These are phyloP conservation scores for Menura novaehollandiae DNA, from an alignment of 2,113 vertebrate genomes.

Conservation along the genomic window DNA sequence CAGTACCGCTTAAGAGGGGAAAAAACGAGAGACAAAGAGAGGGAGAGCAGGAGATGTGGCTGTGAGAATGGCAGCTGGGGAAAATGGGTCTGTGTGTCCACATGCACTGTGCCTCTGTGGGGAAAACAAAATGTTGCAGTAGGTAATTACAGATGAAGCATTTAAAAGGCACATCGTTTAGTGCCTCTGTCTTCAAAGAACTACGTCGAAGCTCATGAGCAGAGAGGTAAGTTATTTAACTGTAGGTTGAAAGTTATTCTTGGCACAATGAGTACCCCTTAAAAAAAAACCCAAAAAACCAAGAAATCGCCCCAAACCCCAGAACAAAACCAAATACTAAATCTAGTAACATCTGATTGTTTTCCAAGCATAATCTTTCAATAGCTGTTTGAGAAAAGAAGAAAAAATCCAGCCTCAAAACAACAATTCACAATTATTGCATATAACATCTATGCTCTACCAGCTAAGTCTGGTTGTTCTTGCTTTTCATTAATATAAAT, in stretches of 20 bases:
- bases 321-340: not conserved
- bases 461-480: not conserved
- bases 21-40: fast-evolving
- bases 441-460: not conserved
- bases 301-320: not conserved
- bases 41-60: not conserved
- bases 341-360: slow-evolving; percentile 24
- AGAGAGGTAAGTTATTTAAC: slow-evolving; percentile 27
- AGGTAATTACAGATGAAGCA: slow-evolving; percentile 3
- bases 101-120: fast-evolving
- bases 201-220: not conserved
- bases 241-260: slow-evolving; percentile 15
- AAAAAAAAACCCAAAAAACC: not conserved
- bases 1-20: not conserved
- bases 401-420: not conserved
- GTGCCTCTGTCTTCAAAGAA: slow-evolving; percentile 28
- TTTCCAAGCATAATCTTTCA: slow-evolving; percentile 28
- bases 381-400: not conserved
- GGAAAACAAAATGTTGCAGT: not conserved
- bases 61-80: fast-evolving
- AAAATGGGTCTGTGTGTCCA: not conserved
- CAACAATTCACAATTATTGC: not conserved
- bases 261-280: not conserved
- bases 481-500: slow-evolving; percentile 11
- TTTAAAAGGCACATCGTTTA: not conserved